Percentiles rank a stretch among this genome's conserved stretches.
Evolutionary conservation across 2,113 vertebrate genomes (phyloP).

Genomic region (Illadopsis cleaveri): DNA sequence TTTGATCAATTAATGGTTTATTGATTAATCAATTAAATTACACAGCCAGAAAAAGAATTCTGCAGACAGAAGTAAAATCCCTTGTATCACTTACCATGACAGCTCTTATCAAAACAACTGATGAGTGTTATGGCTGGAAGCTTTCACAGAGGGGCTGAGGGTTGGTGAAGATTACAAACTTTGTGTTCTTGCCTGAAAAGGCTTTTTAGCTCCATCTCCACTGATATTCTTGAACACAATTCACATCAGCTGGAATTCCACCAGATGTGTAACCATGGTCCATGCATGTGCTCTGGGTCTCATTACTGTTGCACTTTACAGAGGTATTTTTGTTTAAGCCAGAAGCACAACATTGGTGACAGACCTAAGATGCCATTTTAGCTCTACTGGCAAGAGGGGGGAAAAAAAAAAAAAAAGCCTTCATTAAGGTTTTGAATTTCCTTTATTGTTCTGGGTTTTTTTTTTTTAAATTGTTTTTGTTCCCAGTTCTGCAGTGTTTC

Average conservation of each 20-base stretch:
- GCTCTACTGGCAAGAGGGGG: background rate
- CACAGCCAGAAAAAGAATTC: background rate
- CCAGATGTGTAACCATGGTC: background rate
- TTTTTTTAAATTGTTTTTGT: background rate
- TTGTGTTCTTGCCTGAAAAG: background rate
- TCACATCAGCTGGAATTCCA: background rate
- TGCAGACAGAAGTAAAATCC: background rate
- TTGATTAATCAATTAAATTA: background rate
- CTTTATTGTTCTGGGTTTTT: background rate
- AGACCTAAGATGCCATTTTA: background rate
- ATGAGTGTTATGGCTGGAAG: background rate
- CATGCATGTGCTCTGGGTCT: background rate
- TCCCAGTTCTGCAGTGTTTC: background rate
- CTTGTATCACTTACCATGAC: background rate
- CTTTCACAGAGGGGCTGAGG: background rate
- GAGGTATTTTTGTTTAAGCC: background rate
- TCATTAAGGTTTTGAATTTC: background rate
- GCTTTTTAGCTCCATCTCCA: background rate
- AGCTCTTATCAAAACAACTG: background rate
- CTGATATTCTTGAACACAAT: background rate
- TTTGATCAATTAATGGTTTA: background rate
- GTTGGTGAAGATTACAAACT: background rate
- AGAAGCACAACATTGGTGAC: background rate
- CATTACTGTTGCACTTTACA: rapidly evolving
- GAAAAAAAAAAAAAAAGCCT: background rate